Base-by-base conservation (phyloP, 2,888 invertebrate genomes). In the Zhuqinia jingwanae region DNA sequence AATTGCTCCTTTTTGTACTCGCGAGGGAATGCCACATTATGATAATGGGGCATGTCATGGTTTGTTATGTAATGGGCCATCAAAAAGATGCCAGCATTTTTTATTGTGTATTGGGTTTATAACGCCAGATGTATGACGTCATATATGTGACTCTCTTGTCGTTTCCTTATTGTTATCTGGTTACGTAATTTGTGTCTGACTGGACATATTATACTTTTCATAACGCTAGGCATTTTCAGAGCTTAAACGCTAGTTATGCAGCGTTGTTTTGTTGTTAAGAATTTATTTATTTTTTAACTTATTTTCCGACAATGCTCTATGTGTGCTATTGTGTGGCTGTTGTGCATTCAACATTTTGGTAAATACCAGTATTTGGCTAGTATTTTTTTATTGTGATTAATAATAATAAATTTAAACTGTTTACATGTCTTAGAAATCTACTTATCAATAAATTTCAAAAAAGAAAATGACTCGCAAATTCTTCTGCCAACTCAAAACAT, bases 41-140 rank as follows among this genome's bases (percentile, higher is more conserved):
- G 75, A 45, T 70, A 45, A 84, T 84, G 78, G 78, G 84, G 56
- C 77, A 75, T 84, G 77, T 84, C 82, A 56, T 58, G 60, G 20
- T 30, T 30, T 30, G 83, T 76, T 68, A 60, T 83, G 60, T 65
- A 76, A 73, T 80, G 80, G 56, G 13, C 58, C 73, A 81, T 81
- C 58, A 73, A 81, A 70, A 60, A 60, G 73, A 58, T 58, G 53
- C 68, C 22, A 22, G n/a, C 53, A 68, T 68, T 56, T 81, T 36
- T 73, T 73, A 36, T 73, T 75, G 17, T 17, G 56, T 30, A 75
- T 6, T 20, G 13, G 50, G 50, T n/a, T 36, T 6, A 36, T 3
- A 3, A 36, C 5, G 36, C 36, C 36, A 20, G 13, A 30, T 25
- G 11, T 0, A 75, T 83, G 83, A 83, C 83, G 83, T 83, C 76